Base-by-base conservation (phyloP, 2,888 invertebrate species). In the Drosophila hamatofila region DNA sequence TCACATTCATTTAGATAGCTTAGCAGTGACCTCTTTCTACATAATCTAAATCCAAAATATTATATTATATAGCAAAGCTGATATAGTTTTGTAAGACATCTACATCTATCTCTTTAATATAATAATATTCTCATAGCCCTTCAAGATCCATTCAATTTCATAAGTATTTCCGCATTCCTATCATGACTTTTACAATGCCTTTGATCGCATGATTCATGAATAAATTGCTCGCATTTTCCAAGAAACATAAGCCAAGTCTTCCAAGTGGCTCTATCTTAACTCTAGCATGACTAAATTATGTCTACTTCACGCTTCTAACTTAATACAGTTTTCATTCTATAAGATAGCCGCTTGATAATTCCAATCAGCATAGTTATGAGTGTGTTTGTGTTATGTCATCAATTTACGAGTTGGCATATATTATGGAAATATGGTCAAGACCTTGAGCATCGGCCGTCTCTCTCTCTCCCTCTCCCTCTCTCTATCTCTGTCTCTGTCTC, bases 351-450 rank as follows among this genome's bases (percentile, higher is more conserved):
- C 30, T 25, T 4, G 8, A 23, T 54, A 44, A 33, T 55, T 30
- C 41, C 37, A 65, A 64, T 67, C 55, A 68, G 60, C 63, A 63
- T 52, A 59, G n/a, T 18, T 66, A 35, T 70, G 44, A 55, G 62
- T 56, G 46, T 37, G 44, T 44, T 62, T 30, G 18, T 48, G 55
- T 73, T 65, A 75, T 75, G 70, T 80, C 79, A 79, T 79, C 72
- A 62, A 55, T 51, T 48, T 48, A 51, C 55, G 62, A 70, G 64
- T 55, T 58, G 56, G 37, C 42, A 57, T 62, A 57, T 58, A 57
- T 60, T 72, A 66, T 78, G 56, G 21, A 37, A 71, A 75, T 63
- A 63, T 67, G 66, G 64, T 64, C 51, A 62, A 78, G 71, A 75
- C 80, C 78, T 80, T 79, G 69, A 12, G 42, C n/a, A 14, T 41